phyloP scores from a whole-genome alignment of 2,888 invertebrate species.

The Pecten maximus region DNA sequence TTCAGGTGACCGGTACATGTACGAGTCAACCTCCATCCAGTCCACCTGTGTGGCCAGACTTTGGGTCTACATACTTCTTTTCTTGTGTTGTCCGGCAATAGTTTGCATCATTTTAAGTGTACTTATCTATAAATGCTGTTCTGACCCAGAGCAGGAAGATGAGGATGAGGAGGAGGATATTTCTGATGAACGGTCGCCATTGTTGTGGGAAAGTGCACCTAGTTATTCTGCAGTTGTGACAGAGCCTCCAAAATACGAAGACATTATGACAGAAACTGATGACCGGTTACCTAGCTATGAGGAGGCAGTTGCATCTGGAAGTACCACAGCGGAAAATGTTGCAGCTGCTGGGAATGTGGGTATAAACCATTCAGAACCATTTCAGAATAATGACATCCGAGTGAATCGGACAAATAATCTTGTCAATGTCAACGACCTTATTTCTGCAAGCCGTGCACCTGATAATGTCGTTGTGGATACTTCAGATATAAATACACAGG shows the following conservation, averaged over 20 bases:
- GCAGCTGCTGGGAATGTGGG: neutral
- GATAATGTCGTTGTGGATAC: neutral
- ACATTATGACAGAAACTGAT: neutral
- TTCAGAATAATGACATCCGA: neutral
- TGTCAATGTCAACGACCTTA: neutral
- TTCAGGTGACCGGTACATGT: neutral
- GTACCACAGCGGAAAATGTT: neutral
- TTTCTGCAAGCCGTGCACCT: neutral
- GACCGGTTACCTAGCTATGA: neutral
- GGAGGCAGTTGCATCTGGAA: neutral
- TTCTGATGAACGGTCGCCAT: neutral
- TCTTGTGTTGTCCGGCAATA: neutral
- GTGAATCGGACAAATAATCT: neutral
- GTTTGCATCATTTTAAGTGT: neutral
- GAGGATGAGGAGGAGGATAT: neutral
- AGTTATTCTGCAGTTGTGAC: conserved; percentile 11
- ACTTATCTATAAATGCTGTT: conserved; percentile 7
- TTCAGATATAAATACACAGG: neutral
- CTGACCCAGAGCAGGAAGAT: neutral
- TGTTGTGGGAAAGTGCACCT: neutral
- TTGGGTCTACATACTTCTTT: neutral
- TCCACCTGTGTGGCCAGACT: neutral
- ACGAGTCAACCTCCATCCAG: neutral
- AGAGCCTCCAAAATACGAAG: neutral
- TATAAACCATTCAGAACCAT: neutral